Evolutionary conservation across 2,797 vertebrate species (phyloP).

Genomic region (Corythornis leucogaster): DNA sequence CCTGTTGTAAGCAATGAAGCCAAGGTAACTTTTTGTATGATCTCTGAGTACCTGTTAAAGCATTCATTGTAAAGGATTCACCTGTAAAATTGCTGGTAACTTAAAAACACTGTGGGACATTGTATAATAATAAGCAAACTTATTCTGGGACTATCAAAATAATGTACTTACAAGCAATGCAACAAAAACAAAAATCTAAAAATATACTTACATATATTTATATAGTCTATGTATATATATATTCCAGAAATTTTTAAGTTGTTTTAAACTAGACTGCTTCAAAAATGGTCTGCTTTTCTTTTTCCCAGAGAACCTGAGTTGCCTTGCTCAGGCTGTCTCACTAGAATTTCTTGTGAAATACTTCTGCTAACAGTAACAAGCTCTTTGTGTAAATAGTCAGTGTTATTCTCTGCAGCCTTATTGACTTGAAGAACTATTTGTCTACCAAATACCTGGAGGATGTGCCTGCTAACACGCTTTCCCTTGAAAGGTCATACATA

Average conservation of each 20-base stretch:
- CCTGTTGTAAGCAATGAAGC: slow-evolving; percentile 98
- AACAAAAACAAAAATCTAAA: too few species aligned
- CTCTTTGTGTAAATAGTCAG: slow-evolving; percentile 1
- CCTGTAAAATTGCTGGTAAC: not conserved
- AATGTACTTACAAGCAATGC: not conserved
- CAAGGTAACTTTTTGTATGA: slow-evolving; percentile 83
- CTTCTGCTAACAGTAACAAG: not conserved
- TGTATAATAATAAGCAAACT: not conserved
- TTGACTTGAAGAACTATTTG: not conserved
- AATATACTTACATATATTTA: not conserved
- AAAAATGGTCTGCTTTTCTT: slow-evolving; percentile 8
- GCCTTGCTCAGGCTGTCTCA: not conserved
- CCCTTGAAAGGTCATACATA: not conserved
- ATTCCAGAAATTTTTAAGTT: not conserved
- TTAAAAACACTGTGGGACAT: not conserved
- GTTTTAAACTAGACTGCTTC: not conserved
- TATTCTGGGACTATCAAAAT: not conserved
- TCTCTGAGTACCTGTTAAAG: not conserved
- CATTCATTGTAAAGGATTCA: not conserved
- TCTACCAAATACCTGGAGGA: not conserved
- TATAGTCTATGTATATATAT: not conserved
- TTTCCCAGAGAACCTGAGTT: not conserved
- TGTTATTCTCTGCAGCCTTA: not conserved
- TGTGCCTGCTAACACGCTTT: not conserved
- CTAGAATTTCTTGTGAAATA: not conserved